Evolutionary conservation across 2,888 invertebrate species (phyloP).

Genomic region (Dusona sp.): DNA sequence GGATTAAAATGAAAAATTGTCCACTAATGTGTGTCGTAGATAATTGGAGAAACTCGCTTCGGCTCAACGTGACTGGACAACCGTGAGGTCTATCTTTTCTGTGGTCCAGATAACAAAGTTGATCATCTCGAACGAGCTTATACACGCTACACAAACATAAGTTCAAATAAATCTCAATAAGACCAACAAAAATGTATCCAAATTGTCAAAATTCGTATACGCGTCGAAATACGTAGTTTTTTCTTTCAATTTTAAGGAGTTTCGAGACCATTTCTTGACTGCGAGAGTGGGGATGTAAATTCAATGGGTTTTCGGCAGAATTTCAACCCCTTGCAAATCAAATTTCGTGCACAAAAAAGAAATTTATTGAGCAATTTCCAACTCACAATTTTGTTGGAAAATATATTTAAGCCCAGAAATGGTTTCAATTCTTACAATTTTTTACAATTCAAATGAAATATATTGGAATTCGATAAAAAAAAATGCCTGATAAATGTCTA

Average conservation of each 20-base stretch:
- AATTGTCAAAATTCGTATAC: not conserved
- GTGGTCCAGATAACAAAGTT: not conserved
- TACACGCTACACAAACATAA: not conserved
- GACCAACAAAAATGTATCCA: not conserved
- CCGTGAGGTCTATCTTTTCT: conserved; percentile 6
- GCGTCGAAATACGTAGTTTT: not conserved
- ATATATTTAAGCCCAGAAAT: too few species aligned
- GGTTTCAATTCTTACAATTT: too few species aligned
- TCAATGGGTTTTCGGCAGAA: too few species aligned
- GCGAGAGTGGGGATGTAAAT: too few species aligned
- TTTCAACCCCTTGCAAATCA: too few species aligned
- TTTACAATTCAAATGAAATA: too few species aligned
- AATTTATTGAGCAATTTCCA: too few species aligned
- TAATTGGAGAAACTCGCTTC: conserved; percentile 51
- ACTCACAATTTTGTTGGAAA: too few species aligned
- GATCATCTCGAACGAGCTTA: conserved; percentile 31
- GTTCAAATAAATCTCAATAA: not conserved
- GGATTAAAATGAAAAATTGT: conserved; percentile 18
- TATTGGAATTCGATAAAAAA: too few species aligned
- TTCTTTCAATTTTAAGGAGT: not conserved
- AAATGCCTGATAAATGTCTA: too few species aligned
- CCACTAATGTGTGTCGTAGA: conserved; percentile 44
- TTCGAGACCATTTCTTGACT: too few species aligned
- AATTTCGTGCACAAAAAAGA: too few species aligned
- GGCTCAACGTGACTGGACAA: conserved; percentile 35